Base-by-base conservation (phyloP, 2,888 invertebrate genomes). In the Spilosoma lubricipeda region DNA sequence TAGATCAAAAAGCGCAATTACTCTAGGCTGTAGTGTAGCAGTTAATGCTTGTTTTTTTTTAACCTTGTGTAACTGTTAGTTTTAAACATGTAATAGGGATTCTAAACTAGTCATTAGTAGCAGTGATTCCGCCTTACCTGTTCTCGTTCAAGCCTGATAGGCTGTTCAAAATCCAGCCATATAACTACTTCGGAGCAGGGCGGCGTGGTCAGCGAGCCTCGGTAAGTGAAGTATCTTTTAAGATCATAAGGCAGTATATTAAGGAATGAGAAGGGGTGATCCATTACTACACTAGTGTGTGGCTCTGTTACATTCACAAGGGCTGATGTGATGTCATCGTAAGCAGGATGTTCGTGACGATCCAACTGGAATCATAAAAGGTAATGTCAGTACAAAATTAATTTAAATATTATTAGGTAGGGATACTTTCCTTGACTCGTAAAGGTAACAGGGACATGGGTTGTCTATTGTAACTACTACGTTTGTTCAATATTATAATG, bases 161-260 rank as follows among this genome's bases (percentile, higher is more conserved):
- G 97, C 77, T 97, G 96, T 84, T 97, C 97, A 87, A 98, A 98
- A 85, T 98, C 98, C 75, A 98, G 97, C 98, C 98, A 99, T 64
- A 97, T 97, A 64, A 98, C 98, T 70, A 98, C 97, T 94, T 99
- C 98, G 36, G 96, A 96, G 84, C 98, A 98, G 0, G 98, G 98
- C 3, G 98, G 98, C 3, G 98, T 98, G 7, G 98, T 98, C 81
- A 98, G 90, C 0, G 98, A 98, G 0, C 99, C 99, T 67, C 96
- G 96, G 90, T 99, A 99, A 0, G 98, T 98, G 95, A 97, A 98
- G 93, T 98, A 99, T 63, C 97, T 92, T 59, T 96, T 90, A 77
- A 96, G 91, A 86, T 97, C 95, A 67, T 92, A 90, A 0, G 95
- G 96, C 74, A 97, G 86, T 67, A 97, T 96, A 72, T 96, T 93